Conservation (phyloP, 2,797 vertebrate species). For the Rhinichthys osculus region DNA sequence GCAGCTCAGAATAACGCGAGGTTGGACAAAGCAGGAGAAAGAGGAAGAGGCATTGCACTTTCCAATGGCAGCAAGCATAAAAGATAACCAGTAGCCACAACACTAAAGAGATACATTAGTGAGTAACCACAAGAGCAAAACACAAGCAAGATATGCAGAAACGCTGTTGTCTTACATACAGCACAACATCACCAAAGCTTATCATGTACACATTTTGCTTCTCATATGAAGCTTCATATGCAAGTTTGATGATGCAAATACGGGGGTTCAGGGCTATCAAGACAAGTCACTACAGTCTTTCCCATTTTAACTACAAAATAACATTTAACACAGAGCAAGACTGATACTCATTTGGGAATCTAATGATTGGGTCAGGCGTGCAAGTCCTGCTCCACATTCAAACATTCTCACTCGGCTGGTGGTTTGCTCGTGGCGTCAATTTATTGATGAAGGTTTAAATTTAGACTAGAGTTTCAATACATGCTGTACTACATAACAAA, state of each 20-base stretch:
- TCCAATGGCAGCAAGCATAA: constrained; percentile 10
- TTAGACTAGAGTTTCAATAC: constrained; percentile 53
- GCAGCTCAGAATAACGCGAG: not conserved
- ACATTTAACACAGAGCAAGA: constrained; percentile 9
- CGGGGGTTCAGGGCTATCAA: not conserved
- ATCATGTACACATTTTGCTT: not conserved
- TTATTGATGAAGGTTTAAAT: constrained; percentile 66
- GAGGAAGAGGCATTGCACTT: not conserved
- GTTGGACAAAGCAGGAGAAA: not conserved
- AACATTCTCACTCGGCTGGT: constrained; percentile 5
- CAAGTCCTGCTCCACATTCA: constrained; percentile 12
- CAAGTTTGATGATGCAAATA: not conserved
- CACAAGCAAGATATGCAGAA: not conserved
- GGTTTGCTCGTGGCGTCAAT: constrained; percentile 48
- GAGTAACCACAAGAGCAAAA: not conserved
- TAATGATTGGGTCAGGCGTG: constrained; percentile 7
- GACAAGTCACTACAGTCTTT: not conserved
- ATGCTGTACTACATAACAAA: not conserved
- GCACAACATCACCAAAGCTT: not conserved
- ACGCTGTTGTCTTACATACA: not conserved
- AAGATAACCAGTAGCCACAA: constrained; percentile 32
- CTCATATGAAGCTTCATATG: not conserved
- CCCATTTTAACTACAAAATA: not conserved
- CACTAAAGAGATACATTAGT: constrained; percentile 24
- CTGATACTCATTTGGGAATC: constrained; percentile 31